Evolutionary conservation across 2,797 vertebrate genomes (phyloP).

Genomic region (Scolopax bukidnonensis): DNA sequence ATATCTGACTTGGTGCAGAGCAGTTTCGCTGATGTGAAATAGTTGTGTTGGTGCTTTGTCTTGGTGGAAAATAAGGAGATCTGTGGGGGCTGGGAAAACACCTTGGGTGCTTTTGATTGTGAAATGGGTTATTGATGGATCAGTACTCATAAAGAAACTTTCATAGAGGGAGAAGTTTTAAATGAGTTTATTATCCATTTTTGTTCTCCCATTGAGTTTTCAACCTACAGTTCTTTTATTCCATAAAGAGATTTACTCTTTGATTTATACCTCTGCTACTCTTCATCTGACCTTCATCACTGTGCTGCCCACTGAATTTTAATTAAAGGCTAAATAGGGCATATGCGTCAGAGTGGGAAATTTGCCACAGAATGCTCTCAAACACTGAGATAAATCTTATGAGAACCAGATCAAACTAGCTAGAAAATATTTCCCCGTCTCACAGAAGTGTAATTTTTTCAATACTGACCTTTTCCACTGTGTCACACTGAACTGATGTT

Average conservation of each 20-base stretch:
- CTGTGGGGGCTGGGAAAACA: conserved; percentile 56
- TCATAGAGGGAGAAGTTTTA: conserved; percentile 6
- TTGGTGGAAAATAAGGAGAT: conserved; percentile 55
- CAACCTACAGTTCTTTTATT: background rate
- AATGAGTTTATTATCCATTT: conserved; percentile 26
- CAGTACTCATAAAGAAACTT: conserved; percentile 63
- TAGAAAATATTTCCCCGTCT: background rate
- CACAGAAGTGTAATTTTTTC: background rate
- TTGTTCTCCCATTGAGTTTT: conserved; percentile 29
- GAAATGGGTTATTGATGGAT: conserved; percentile 29
- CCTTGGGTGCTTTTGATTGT: conserved; percentile 27
- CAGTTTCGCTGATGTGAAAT: background rate
- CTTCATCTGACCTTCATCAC: background rate
- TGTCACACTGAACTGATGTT: background rate
- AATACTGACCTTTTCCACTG: background rate
- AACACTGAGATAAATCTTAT: background rate
- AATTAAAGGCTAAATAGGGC: background rate
- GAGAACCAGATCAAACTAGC: background rate
- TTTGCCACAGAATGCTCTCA: background rate
- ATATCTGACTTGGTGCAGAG: background rate
- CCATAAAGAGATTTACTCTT: conserved; percentile 7
- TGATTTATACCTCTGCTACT: background rate
- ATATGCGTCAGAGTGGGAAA: conserved; percentile 6
- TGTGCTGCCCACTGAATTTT: conserved; percentile 38
- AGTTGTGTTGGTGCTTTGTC: background rate